Evolutionary conservation across 1,140 invertebrate species (phyloP).

Genomic region (Centruroides sculpturatus): DNA sequence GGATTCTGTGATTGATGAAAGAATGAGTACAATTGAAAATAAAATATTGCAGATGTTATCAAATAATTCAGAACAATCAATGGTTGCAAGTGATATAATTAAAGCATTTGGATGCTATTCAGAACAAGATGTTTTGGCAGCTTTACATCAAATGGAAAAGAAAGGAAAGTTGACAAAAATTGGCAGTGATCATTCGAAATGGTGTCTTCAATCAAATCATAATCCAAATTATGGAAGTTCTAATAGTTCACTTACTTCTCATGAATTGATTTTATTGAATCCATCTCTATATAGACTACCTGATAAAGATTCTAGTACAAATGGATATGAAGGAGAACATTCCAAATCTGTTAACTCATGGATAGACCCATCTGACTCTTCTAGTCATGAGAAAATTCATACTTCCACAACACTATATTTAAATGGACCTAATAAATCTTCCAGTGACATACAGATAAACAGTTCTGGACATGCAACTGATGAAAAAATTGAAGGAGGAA

Average conservation of each 20-base stretch:
- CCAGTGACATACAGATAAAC: not conserved
- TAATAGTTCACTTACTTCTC: no score
- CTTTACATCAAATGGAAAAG: conserved; percentile 18
- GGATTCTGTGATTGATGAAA: no score
- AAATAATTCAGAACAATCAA: no score
- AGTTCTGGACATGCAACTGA: not conserved
- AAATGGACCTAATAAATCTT: not conserved
- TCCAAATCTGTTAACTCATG: not conserved
- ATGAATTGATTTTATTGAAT: no score
- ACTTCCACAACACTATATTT: not conserved
- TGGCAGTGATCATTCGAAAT: conserved; percentile 9
- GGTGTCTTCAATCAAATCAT: conserved; percentile 2
- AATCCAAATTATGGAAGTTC: no score
- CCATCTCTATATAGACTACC: no score
- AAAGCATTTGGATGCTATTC: conserved; percentile 15
- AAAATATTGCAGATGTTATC: no score
- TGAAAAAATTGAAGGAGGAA: not conserved
- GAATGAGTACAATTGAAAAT: no score
- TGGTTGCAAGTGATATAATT: conserved; percentile 11
- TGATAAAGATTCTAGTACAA: no score
- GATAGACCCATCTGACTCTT: not conserved
- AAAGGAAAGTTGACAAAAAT: conserved; percentile 13
- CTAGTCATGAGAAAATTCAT: not conserved
- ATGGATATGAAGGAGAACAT: no score
- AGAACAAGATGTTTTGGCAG: conserved; percentile 19